Evolutionary conservation across 2,888 invertebrate genomes (phyloP).

Genomic region (Leucania comma): DNA sequence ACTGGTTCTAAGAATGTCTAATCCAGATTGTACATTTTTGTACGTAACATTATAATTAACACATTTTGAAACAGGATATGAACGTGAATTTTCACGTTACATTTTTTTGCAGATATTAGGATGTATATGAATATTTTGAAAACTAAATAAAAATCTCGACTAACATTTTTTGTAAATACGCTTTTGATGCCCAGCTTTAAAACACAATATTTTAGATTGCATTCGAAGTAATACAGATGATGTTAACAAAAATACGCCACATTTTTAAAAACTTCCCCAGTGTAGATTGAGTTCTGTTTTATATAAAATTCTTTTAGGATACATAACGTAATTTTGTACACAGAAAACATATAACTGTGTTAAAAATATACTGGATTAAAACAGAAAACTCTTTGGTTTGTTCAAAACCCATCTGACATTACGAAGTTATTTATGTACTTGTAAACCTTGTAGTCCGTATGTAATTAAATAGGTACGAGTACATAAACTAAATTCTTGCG

Average conservation of each 20-base stretch:
- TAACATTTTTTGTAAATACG: constrained; percentile 2
- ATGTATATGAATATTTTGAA: constrained; percentile 4
- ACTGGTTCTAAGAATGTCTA: neutral
- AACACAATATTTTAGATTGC: constrained; percentile 46
- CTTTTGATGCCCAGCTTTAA: constrained; percentile 25
- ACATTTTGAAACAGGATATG: neutral
- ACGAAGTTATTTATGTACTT: constrained; percentile 17
- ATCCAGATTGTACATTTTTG: neutral
- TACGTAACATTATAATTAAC: neutral
- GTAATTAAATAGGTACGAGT: constrained; percentile 29
- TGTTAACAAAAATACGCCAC: constrained; percentile 25
- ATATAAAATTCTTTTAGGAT: constrained; percentile 28
- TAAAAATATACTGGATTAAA: neutral
- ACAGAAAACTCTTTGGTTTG: neutral
- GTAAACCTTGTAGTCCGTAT: neutral
- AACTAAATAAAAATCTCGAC: constrained; percentile 11
- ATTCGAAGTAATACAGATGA: constrained; percentile 30
- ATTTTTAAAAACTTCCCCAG: constrained; percentile 25
- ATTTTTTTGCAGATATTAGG: neutral
- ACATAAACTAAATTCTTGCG: constrained; percentile 20
- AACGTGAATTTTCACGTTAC: neutral
- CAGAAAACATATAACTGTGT: neutral
- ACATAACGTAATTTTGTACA: neutral
- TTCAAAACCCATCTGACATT: constrained; percentile 3
- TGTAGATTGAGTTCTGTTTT: constrained; percentile 11